phyloP scores from a whole-genome alignment of 2,888 invertebrate genomes.

The Electrophaes corylata region DNA sequence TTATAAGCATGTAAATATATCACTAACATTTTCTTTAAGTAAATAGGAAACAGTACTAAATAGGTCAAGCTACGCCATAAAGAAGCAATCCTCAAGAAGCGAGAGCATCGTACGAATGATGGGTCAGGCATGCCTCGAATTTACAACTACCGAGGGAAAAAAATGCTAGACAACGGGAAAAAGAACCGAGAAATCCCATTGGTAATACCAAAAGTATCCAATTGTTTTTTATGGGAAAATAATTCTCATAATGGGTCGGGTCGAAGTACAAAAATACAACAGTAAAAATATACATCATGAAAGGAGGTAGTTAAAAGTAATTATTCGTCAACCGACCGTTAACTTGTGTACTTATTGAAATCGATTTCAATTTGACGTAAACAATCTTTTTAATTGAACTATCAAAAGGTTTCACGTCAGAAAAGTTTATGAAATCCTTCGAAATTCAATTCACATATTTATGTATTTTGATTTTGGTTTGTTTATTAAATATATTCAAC shows the following conservation, averaged over 20 bases:
- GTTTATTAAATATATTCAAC: neutral
- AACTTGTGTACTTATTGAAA: neutral
- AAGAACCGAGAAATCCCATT: slow-evolving; percentile 24
- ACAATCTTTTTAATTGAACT: neutral
- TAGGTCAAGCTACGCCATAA: slow-evolving; percentile 41
- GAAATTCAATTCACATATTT: neutral
- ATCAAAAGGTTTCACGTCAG: neutral
- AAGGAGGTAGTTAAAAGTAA: neutral
- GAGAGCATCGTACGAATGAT: slow-evolving; percentile 37
- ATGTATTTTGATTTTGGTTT: too few relatives aligned
- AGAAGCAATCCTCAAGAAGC: slow-evolving; percentile 40
- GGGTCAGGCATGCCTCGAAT: slow-evolving; percentile 43
- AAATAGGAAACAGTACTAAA: slow-evolving; percentile 27
- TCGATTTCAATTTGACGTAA: neutral
- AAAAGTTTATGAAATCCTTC: neutral
- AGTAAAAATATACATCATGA: neutral
- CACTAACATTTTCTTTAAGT: neutral
- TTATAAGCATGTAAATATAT: neutral
- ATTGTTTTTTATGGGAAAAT: slow-evolving; percentile 27
- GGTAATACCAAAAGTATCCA: slow-evolving; percentile 26
- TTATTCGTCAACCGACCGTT: neutral
- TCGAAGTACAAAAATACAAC: neutral
- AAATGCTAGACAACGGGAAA: slow-evolving; percentile 28
- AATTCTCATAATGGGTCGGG: slow-evolving; percentile 2
- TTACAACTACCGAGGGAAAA: slow-evolving; percentile 32